Conservation (phyloP, 2,113 vertebrate species). For the Capricornis sumatraensis region DNA sequence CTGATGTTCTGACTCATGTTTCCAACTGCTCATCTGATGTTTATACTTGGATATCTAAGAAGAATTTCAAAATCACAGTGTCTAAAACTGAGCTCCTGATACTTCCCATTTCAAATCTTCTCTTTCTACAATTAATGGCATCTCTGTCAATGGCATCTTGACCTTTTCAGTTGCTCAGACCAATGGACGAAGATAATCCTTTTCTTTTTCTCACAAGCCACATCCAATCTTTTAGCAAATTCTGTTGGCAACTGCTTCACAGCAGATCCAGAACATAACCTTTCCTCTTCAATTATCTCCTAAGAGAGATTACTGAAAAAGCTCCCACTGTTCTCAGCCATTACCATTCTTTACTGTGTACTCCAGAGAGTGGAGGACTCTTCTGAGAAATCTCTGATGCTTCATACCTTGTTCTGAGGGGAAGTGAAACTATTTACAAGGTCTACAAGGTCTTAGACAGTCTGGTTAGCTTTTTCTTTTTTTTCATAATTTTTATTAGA, state of each 20-base stretch:
- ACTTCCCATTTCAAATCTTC: background rate
- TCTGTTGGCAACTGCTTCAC: background rate
- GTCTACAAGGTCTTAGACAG: background rate
- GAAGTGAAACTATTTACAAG: background rate
- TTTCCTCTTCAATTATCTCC: background rate
- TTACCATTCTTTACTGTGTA: background rate
- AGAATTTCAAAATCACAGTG: background rate
- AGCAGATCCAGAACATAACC: background rate
- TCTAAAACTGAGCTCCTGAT: background rate
- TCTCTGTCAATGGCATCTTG: background rate
- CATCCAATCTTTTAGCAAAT: background rate
- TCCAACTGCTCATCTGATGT: slow-evolving; percentile 5
- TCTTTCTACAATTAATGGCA: background rate
- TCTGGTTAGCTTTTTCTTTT: background rate
- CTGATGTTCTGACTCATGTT: slow-evolving; percentile 48
- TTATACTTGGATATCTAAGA: background rate
- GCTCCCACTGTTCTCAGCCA: background rate
- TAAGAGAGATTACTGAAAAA: background rate
- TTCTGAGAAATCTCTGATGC: background rate
- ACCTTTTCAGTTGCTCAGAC: background rate
- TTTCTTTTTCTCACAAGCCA: background rate
- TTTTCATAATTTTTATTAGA: background rate
- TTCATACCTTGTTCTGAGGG: background rate
- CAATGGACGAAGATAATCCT: background rate
- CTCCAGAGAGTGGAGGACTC: background rate